Percentiles rank a stretch among this genome's conserved stretches.
Evolutionary conservation across 2,888 invertebrate genomes (phyloP).

Genomic region (Trissoscelio sp.): DNA sequence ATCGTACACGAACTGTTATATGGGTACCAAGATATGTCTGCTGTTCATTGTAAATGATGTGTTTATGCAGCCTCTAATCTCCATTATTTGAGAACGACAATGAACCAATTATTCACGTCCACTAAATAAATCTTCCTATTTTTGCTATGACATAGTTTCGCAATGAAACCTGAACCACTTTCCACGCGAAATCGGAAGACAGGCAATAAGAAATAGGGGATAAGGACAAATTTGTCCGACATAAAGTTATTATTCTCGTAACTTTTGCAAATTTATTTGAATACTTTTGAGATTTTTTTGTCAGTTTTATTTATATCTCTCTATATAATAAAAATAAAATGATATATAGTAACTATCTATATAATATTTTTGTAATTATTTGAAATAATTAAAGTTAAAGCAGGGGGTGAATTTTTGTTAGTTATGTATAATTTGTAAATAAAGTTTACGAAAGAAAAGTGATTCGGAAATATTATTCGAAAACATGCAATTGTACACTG

Average conservation of each 20-base stretch:
- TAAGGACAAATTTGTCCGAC: background rate
- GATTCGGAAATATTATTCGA: slow-evolving; percentile 65
- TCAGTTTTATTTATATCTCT: no score
- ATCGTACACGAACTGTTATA: slow-evolving; percentile 69
- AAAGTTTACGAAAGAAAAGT: no score
- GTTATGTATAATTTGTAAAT: no score
- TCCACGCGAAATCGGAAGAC: slow-evolving; percentile 4
- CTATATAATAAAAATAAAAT: no score
- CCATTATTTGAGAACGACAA: slow-evolving; percentile 58
- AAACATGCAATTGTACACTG: slow-evolving; percentile 82
- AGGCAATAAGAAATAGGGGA: background rate
- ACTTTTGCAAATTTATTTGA: no score
- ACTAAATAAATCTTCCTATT: slow-evolving; percentile 49
- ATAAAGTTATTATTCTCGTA: background rate
- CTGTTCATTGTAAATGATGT: slow-evolving; percentile 70
- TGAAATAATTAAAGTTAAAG: no score
- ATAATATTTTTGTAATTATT: no score
- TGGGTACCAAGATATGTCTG: slow-evolving; percentile 71
- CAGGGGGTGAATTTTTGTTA: no score
- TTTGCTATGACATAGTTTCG: slow-evolving; percentile 48
- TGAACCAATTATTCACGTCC: slow-evolving; percentile 52
- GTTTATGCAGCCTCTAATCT: slow-evolving; percentile 73
- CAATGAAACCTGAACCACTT: background rate
- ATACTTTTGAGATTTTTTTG: no score
- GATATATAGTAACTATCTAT: no score